Base-by-base conservation (phyloP, 2,113 vertebrate species). In the Vanacampus margaritifer region DNA sequence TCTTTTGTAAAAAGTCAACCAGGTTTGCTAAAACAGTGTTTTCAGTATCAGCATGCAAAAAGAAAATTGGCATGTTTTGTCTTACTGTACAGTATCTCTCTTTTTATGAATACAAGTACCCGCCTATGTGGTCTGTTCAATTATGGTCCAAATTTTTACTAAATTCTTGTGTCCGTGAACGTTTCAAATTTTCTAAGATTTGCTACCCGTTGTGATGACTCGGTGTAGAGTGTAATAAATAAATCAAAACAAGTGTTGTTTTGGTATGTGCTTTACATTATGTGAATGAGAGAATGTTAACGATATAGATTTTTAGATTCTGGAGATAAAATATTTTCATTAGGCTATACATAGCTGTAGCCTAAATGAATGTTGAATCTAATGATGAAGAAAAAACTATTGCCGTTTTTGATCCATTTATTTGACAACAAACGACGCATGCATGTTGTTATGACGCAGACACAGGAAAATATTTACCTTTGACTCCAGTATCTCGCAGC, bases 401-500 rank as follows among this genome's bases (percentile, higher is more conserved):
- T 21, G 45, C 14, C 17, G 36, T 23, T 13, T 7, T 23, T 21
- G 23, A 23, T 24, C 2, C 2, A 10, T 16, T 54, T 59, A 10
- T 45, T 46, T 51, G 28, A 39, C 1, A 53, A 50, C 28, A 36
- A 56, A 62, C 5, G n/a, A 54, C 19, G 61, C 26, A 14, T 32
- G 13, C 76, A 32, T 53, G 46, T 21, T 60, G 6, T 0, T 59
- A 50, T 32, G 28, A 2, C 4, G 28, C 28, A 21, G 14, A 73
- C 35, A 53, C 21, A 13, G 51, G 37, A 54, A 48, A 57, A 11
- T 2, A 50, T 89, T 92, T 92, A 99, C 96, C 90, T 90, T 89
- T 65, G 90, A 80, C 56, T 91, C 84, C 70, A 90, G 89, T 71
- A 95, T 79, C 75, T 96, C 93, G 71, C 96, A 98, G 84, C 96